Evolutionary conservation across 1,140 invertebrate genomes (phyloP).

Genomic region (Hormaphis cornu): DNA sequence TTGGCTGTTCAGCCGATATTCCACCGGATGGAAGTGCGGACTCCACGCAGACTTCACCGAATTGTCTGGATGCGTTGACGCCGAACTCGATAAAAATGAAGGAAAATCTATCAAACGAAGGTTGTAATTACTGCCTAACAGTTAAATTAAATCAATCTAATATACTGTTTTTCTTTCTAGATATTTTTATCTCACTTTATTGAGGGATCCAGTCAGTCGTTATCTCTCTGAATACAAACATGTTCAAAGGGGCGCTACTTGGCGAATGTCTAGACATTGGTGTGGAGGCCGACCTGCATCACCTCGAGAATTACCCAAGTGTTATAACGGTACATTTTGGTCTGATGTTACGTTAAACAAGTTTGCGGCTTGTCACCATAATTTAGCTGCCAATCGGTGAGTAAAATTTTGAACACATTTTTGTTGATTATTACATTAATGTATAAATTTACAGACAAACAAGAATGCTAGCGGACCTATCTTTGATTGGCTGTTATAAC

Average conservation of each 20-base stretch:
- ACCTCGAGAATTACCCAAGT: conserved; percentile 63
- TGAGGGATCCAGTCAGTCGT: conserved; percentile 80
- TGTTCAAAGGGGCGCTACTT: conserved; percentile 95
- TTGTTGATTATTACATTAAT: background rate
- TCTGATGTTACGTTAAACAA: conserved; percentile 62
- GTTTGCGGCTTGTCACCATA: conserved; percentile 82
- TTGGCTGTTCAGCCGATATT: conserved; percentile 97
- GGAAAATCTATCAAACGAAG: conserved; percentile 64
- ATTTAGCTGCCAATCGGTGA: conserved; percentile 76
- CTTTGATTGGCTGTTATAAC: conserved; percentile 91
- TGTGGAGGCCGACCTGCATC: conserved; percentile 75
- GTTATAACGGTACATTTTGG: conserved; percentile 61
- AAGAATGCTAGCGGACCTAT: conserved; percentile 91
- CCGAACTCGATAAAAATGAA: conserved; percentile 76
- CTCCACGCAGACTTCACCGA: conserved; percentile 98
- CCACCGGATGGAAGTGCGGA: conserved; percentile 97
- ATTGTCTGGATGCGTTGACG: conserved; percentile 78
- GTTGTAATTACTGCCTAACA: conserved; percentile 35
- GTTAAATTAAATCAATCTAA: background rate
- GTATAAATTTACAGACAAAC: conserved; percentile 60
- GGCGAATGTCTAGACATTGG: conserved; percentile 73
- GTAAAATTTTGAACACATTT: background rate
- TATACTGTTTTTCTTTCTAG: conserved; percentile 41
- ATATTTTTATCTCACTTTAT: conserved; percentile 93
- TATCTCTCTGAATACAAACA: conserved; percentile 92